Base-by-base conservation (phyloP, 2,797 vertebrate species). In the Mallotus villosus region DNA sequence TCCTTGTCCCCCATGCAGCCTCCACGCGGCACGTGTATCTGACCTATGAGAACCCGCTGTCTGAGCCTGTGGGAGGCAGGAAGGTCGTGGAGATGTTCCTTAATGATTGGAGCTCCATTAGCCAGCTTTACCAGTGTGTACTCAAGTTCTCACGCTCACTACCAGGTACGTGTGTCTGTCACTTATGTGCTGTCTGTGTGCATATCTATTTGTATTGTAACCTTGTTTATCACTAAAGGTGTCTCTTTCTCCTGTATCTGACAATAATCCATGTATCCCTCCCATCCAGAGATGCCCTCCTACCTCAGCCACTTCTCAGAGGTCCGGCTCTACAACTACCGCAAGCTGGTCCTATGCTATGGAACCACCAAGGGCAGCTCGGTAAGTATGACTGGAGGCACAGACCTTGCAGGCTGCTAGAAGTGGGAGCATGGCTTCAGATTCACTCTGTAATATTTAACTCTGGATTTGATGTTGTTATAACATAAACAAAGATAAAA, bases 51-150 rank as follows among this genome's bases (percentile, higher is more conserved):
- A 99, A 97, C 86, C 95, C 97, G 22, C 87, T 99, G 67, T 99
- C 96, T 4, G 98, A 99, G 88, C 97, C 98, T 0, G 98, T 99
- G 81, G 97, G 97, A 24, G 98, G 97, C 55, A 93, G 95, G 73
- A 99, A 99, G 88, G 96, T 99, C 67, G 97, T 99, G 17, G 97
- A 99, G 90, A 98, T 97, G 95, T 99, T 99, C 82, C 95, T 99
- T 3, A 99, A 97, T 32, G 98, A 99, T 89, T 99, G 97, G 97
- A 98, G 91, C 72, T 96, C 96, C 76, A 97, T 99, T 55, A 97
- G 96, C 82, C 94, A 95, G 74, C 95, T 99, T 63, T 99, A 99
- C 75, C 96, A 99, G 73, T 99, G 98, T 89, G 96, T 99, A 76
- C 89, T 98, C 86, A 96, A 97, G 86, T 98, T 98, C 88, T 95